Percentiles rank a stretch among this genome's conserved stretches.
Evolutionary conservation across 2,113 vertebrate species (phyloP).

Genomic region (Uria lomvia): DNA sequence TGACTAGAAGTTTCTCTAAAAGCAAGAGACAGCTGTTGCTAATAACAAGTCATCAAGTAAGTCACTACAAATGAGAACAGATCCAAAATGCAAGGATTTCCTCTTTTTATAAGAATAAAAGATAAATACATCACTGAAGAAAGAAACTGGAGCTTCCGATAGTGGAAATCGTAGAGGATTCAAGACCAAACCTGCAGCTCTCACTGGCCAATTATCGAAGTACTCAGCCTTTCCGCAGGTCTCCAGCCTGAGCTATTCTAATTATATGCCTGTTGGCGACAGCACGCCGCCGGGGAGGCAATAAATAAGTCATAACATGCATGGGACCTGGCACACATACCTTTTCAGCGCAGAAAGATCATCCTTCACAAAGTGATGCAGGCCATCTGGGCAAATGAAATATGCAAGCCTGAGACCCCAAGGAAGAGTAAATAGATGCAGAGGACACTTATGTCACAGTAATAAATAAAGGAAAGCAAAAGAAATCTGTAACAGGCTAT

Average conservation of each 20-base stretch:
- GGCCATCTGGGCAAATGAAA: conserved; percentile 30
- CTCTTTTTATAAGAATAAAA: background rate
- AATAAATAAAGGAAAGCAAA: background rate
- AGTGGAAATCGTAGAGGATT: background rate
- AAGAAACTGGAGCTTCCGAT: background rate
- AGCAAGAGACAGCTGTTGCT: conserved; percentile 30
- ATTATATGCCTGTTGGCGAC: conserved; percentile 12
- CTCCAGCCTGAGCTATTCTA: conserved; percentile 23
- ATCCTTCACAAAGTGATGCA: background rate
- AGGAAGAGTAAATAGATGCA: conserved; percentile 18
- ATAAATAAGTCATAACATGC: conserved; percentile 36
- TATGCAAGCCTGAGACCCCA: background rate
- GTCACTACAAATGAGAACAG: background rate
- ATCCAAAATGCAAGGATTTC: conserved; percentile 12
- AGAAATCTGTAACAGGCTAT: background rate
- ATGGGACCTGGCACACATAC: conserved; percentile 5
- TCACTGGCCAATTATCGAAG: conserved; percentile 18
- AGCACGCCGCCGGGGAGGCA: conserved; percentile 15
- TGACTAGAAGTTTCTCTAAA: background rate
- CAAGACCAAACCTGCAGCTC: background rate
- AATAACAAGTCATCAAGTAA: conserved; percentile 27
- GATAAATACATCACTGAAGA: background rate
- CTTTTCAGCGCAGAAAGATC: background rate
- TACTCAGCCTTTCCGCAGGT: background rate
- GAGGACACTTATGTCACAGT: background rate